Conservation (phyloP, 1,140 invertebrate genomes). For the Lineus longissimus region DNA sequence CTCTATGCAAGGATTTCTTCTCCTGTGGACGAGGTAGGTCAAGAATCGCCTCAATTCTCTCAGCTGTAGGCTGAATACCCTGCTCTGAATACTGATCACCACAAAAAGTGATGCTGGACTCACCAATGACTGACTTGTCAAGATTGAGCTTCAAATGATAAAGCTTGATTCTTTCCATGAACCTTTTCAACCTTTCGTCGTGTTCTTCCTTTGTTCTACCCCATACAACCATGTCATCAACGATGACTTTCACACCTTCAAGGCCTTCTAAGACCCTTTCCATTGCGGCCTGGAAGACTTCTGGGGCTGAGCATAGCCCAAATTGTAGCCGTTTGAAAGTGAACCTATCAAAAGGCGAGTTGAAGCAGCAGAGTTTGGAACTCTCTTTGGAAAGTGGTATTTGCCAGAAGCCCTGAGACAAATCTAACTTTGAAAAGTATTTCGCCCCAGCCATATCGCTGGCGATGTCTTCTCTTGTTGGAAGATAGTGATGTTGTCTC, state of each 20-base stretch:
- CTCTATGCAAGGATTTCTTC: neutral
- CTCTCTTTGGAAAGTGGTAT: neutral
- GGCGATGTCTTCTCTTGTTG: slow-evolving; percentile 8
- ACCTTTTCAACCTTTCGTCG: slow-evolving; percentile 8
- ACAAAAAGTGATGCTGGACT: neutral
- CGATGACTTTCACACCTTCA: slow-evolving; percentile 6
- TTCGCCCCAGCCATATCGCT: neutral
- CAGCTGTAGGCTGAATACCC: neutral
- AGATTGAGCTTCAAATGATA: slow-evolving; percentile 1
- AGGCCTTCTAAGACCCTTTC: slow-evolving; percentile 12
- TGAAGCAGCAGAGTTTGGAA: neutral
- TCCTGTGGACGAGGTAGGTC: neutral
- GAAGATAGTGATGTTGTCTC: slow-evolving; percentile 19
- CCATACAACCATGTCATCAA: slow-evolving; percentile 23
- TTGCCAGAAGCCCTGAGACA: slow-evolving; percentile 11
- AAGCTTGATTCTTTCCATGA: slow-evolving; percentile 4
- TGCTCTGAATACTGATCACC: neutral
- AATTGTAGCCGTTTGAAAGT: slow-evolving; percentile 23
- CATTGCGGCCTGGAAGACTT: slow-evolving; percentile 21
- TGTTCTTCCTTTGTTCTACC: slow-evolving; percentile 16
- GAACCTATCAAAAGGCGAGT: slow-evolving; percentile 5
- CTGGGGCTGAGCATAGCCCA: slow-evolving; percentile 22
- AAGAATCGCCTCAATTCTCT: slow-evolving; percentile 3
- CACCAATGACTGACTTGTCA: neutral
- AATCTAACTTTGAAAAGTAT: slow-evolving; percentile 6